Evolutionary conservation across 2,113 vertebrate species (phyloP), one percentile per base, ranked within the genome.

Genomic region (Megalops atlanticus): DNA sequence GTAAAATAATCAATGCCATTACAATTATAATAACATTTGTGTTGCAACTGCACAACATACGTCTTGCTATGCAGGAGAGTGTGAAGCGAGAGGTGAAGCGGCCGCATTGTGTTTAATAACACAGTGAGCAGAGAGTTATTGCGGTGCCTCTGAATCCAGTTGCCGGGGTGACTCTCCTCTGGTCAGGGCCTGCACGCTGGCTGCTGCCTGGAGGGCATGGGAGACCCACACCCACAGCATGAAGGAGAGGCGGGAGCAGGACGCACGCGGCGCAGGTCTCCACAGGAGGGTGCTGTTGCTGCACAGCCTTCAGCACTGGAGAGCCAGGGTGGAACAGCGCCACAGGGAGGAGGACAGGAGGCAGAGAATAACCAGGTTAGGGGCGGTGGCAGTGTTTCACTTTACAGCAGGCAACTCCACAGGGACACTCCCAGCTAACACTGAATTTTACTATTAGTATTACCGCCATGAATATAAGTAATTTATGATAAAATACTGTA

Each of bases 131-230:
- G 18, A 15, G 3, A 64, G n/a, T 77, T 3, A 77, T 7, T 54
- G 38, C 3, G n/a, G 4, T 45, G 12, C 43, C 15, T 69, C 38
- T 47, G 39, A 71, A 47, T 52, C 12, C 18, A 40, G 39, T 70
- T 74, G 47, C n/a, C 3, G 36, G 36, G 27, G 47, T 76, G 0
- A 36, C n/a, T 76, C 8, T 76, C 45, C 36, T 74, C 27, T 33
- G 12, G 24, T 47, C 69, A 84, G 82, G 79, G 2, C 21, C 18
- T 54, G 12, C 69, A 27, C 38, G 11, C 16, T 84, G 31, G 35
- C 49, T 71, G 52, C 45, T 49, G 52, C 58, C 21, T 84, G 80
- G 80, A 47, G 43, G 21, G 70, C n/a, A 21, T 84, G 83, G 83
- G 14, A 6, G 5, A 71, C 5, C 31, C 80, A 40, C 7, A 21